A percentile compares a stretch with the other conserved stretches of the same genome.
Conservation (phyloP, 2,888 invertebrate species). For the Andrena hattorfiana region DNA sequence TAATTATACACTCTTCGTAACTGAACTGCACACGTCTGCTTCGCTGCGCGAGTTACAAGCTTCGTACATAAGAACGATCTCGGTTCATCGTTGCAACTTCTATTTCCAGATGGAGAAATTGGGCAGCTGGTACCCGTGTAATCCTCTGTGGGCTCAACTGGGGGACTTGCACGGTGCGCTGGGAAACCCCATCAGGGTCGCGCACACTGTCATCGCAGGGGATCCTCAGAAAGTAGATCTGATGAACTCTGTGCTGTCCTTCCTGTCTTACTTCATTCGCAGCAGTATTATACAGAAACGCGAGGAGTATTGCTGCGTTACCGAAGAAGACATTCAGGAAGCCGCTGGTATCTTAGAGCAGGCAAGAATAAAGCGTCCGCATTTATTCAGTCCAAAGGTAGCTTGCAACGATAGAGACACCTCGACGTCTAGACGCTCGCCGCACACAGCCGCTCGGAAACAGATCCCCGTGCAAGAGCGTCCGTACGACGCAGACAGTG, state of each 20-base stretch:
- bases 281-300: conserved; percentile 80
- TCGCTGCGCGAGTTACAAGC: not conserved
- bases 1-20: conserved; percentile 60
- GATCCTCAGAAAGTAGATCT: conserved; percentile 87
- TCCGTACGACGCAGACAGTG: conserved; percentile 10
- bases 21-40: not conserved
- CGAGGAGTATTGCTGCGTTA: conserved; percentile 74
- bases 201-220: conserved; percentile 93
- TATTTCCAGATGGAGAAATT: conserved; percentile 85
- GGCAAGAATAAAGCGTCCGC: conserved; percentile 69
- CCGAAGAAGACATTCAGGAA: conserved; percentile 77
- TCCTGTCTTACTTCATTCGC: conserved; percentile 94
- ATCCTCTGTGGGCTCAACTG: conserved; percentile 96
- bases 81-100: not conserved
- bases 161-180: conserved; percentile 94
- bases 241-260: conserved; percentile 90
- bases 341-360: conserved; percentile 76
- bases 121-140: conserved; percentile 90
- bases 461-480: conserved; percentile 7
- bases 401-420: conserved; percentile 47
- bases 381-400: conserved; percentile 56
- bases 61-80: not conserved
- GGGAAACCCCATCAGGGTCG: conserved; percentile 91
- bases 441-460: conserved; percentile 48
- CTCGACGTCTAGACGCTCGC: conserved; percentile 26